phyloP scores from a whole-genome alignment of 1,140 invertebrate genomes.

The Magallana gigas region DNA sequence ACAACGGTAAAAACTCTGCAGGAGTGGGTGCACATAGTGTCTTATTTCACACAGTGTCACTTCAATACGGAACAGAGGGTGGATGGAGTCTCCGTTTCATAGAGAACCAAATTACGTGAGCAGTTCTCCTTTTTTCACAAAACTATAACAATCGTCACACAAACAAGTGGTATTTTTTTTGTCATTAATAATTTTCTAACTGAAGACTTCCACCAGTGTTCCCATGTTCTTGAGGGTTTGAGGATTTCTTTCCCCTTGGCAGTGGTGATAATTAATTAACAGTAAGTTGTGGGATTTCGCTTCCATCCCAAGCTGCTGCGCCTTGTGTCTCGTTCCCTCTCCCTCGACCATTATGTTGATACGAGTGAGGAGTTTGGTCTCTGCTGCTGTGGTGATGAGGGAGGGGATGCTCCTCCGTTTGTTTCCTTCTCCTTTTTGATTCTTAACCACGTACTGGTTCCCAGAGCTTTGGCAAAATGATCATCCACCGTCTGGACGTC shows the following conservation, averaged over 20 bases:
- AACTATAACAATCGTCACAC: not conserved
- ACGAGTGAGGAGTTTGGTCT: constrained; percentile 49
- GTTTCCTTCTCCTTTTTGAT: constrained; percentile 81
- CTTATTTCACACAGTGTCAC: not conserved
- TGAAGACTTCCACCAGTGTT: not conserved
- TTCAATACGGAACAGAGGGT: not conserved
- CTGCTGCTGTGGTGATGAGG: constrained; percentile 47
- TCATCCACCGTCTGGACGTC: constrained; percentile 88
- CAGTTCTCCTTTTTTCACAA: constrained; percentile 1
- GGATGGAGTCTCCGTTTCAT: not conserved
- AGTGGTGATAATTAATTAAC: not conserved
- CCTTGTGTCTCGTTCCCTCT: not conserved
- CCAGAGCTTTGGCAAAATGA: constrained; percentile 96
- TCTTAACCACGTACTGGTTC: constrained; percentile 92
- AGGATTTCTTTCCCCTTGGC: not conserved
- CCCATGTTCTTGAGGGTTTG: not conserved
- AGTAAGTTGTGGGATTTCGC: not conserved
- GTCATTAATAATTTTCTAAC: not conserved
- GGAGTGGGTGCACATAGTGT: not conserved
- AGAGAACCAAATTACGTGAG: not conserved
- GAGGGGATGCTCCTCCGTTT: constrained; percentile 49
- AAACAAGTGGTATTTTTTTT: not conserved
- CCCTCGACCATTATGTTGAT: constrained; percentile 23
- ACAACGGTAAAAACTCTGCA: not conserved
- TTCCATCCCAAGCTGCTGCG: not conserved